phyloP scores from a whole-genome alignment of 2,888 invertebrate genomes.

The Xestia c-nigrum region DNA sequence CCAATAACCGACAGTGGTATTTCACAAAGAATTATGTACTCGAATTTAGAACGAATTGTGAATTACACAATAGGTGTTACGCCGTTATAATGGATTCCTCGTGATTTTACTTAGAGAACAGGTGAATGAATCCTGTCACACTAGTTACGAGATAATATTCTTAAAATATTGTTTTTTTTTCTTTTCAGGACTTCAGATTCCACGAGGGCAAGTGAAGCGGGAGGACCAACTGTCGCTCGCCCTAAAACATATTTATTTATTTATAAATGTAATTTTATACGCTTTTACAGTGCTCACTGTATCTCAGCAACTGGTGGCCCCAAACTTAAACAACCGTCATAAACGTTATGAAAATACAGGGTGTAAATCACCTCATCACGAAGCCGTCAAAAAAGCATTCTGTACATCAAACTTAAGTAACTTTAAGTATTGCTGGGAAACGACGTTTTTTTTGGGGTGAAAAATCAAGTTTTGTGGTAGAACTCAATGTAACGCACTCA shows the following conservation, averaged over 20 bases:
- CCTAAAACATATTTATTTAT: background rate
- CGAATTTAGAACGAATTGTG: background rate
- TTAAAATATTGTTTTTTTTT: background rate
- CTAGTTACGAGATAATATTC: background rate
- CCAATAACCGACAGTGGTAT: background rate
- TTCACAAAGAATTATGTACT: background rate
- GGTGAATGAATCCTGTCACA: background rate
- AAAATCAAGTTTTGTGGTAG: too few relatives aligned
- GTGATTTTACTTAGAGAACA: too few relatives aligned
- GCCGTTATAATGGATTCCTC: background rate
- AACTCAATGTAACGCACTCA: too few relatives aligned
- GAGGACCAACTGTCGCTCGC: background rate
- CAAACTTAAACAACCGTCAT: background rate
- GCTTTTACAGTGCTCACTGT: background rate
- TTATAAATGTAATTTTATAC: background rate
- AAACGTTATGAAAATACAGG: background rate
- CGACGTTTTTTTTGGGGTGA: too few relatives aligned
- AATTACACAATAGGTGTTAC: background rate
- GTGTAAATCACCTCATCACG: too few relatives aligned
- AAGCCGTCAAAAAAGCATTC: too few relatives aligned
- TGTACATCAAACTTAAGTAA: too few relatives aligned
- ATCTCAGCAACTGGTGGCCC: background rate
- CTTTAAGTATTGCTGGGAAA: too few relatives aligned
- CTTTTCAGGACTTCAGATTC: constrained; percentile 14
- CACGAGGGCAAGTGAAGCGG: background rate